phyloP scores from a whole-genome alignment of 2,797 vertebrate species.

The Clarias platycephalus region DNA sequence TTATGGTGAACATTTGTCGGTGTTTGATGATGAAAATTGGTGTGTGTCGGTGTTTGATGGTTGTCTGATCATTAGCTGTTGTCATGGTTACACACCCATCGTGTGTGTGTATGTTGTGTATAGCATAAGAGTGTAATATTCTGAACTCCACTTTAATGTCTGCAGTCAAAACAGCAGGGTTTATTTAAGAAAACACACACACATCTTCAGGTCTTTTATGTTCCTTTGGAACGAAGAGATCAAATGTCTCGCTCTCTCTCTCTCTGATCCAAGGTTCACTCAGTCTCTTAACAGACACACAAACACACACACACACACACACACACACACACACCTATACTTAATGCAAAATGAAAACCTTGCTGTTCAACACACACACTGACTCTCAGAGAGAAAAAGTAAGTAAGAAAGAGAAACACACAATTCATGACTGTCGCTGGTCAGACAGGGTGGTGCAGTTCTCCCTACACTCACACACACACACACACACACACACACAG shows the following conservation, averaged over 20 bases:
- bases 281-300: conserved; percentile 29
- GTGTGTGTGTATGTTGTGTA: neutral
- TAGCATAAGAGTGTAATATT: neutral
- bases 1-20: neutral
- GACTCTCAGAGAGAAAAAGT: neutral
- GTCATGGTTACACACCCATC: neutral
- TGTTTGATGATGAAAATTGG: neutral
- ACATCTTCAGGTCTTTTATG: conserved; percentile 9
- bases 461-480: conserved; percentile 6
- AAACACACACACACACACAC: conserved; percentile 22
- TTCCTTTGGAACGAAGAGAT: neutral
- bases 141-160: neutral
- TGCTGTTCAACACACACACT: neutral
- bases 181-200: conserved; percentile 1
- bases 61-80: neutral
- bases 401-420: neutral
- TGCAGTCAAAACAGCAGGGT: neutral
- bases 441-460: neutral
- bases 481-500: conserved; percentile 38
- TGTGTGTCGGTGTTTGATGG: neutral
- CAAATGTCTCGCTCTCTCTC: neutral
- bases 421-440: neutral
- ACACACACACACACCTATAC: neutral
- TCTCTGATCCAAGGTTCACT: neutral
- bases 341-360: neutral